Evolutionary conservation across 1,140 invertebrate species (phyloP).

Genomic region (Caenorhabditis inopinata): DNA sequence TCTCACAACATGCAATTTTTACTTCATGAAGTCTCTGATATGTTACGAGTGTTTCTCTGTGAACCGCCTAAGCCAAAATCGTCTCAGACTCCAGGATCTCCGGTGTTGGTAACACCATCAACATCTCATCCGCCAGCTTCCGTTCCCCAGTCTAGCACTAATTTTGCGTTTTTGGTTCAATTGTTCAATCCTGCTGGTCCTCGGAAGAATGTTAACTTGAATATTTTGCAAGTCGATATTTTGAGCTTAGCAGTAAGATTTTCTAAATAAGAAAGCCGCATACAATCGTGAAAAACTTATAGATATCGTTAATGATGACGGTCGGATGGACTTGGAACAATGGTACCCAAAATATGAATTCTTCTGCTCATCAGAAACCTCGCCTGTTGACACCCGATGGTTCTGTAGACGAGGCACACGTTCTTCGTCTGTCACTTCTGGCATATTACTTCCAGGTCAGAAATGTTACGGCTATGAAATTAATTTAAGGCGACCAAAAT

Average conservation of each 20-base stretch:
- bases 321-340: slow-evolving; percentile 53
- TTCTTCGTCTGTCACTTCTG: slow-evolving; percentile 46
- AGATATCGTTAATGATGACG: slow-evolving; percentile 52
- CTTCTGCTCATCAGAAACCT: not conserved
- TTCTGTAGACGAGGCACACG: slow-evolving; percentile 40
- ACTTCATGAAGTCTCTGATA: not conserved
- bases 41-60: slow-evolving; percentile 38
- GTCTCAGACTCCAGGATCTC: not conserved
- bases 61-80: not conserved
- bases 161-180: slow-evolving; percentile 2
- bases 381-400: slow-evolving; percentile 45
- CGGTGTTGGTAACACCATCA: not conserved
- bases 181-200: not conserved
- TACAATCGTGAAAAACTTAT: not conserved
- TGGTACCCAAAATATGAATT: slow-evolving; percentile 39
- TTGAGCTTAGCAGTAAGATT: slow-evolving; percentile 53
- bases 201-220: slow-evolving; percentile 45
- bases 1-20: slow-evolving; percentile 43
- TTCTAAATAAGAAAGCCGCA: no score
- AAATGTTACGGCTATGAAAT: no score
- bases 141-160: not conserved
- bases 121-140: slow-evolving; percentile 47
- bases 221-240: slow-evolving; percentile 64
- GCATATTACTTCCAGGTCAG: slow-evolving; percentile 42
- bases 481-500: no score